Evolutionary conservation across 2,888 invertebrate species (phyloP).

Genomic region (Amblyjoppa fuscipennis): DNA sequence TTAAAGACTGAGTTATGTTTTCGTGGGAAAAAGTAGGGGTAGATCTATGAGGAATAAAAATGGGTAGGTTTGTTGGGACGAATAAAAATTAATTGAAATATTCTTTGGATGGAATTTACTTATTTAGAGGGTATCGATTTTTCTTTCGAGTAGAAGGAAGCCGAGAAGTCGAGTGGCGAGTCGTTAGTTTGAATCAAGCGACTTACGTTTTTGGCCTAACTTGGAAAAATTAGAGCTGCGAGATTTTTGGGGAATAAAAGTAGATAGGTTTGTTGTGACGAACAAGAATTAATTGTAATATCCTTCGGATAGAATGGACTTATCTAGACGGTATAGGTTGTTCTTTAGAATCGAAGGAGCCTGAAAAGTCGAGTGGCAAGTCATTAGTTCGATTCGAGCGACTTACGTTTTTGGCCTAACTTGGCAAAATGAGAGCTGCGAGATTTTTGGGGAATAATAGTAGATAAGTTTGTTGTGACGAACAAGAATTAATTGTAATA

Average conservation of each 20-base stretch:
- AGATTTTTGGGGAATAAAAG: neutral
- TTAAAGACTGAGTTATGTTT: neutral
- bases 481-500: neutral
- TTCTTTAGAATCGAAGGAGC: neutral
- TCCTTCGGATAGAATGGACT: neutral
- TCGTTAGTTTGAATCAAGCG: neutral
- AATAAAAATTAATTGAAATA: neutral
- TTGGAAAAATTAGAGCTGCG: neutral
- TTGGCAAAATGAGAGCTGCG: neutral
- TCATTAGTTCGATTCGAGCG: neutral
- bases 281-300: neutral
- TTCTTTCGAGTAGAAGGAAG: neutral
- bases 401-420: no score
- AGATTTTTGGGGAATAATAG: neutral
- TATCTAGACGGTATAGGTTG: neutral
- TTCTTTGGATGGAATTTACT: neutral
- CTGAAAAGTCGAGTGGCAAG: constrained; percentile 20
- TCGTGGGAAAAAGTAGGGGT: no score
- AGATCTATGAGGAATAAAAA: neutral
- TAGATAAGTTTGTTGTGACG: neutral
- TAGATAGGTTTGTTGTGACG: neutral
- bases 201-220: no score
- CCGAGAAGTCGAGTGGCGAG: constrained; percentile 34
- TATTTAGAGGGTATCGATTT: neutral
- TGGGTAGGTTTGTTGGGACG: no score